Evolutionary conservation across 2,797 vertebrate genomes (phyloP).

Genomic region (Epinephelus awoara): DNA sequence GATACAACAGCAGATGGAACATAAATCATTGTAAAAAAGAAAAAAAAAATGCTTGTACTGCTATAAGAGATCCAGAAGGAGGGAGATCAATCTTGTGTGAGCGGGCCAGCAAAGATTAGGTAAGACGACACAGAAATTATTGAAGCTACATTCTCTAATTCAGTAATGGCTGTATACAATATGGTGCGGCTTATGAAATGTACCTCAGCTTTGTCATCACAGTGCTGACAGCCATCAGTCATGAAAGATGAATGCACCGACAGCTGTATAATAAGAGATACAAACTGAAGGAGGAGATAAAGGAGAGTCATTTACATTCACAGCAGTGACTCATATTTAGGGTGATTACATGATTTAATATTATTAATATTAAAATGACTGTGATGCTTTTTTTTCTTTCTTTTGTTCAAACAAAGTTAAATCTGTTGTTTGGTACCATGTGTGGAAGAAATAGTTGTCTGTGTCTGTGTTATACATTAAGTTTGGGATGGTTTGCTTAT

Average conservation of each 20-base stretch:
- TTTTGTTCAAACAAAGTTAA: not conserved
- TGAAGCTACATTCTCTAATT: conserved; percentile 19
- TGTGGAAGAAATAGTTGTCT: too few species aligned
- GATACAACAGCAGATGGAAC: conserved; percentile 39
- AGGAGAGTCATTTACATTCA: not conserved
- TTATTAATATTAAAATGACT: not conserved
- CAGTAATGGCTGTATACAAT: conserved; percentile 8
- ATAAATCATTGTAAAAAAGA: conserved; percentile 57
- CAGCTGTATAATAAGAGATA: conserved; percentile 18
- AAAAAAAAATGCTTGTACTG: conserved; percentile 22
- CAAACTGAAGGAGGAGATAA: not conserved
- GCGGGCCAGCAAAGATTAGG: conserved; percentile 28
- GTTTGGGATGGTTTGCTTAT: not conserved
- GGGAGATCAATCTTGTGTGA: conserved; percentile 53
- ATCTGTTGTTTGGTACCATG: not conserved
- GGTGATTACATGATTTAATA: not conserved
- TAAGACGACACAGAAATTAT: conserved; percentile 24
- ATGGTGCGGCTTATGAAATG: conserved; percentile 14
- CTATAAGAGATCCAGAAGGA: conserved; percentile 43
- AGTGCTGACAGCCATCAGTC: conserved; percentile 34
- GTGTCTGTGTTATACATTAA: not conserved
- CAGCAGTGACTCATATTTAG: not conserved
- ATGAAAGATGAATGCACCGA: conserved; percentile 33
- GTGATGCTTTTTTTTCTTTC: not conserved
- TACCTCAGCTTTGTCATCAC: conserved; percentile 21